A percentile compares a stretch with the other conserved stretches of the same genome.
Conservation (phyloP, 2,113 vertebrate genomes). For the Zootoca vivipara region DNA sequence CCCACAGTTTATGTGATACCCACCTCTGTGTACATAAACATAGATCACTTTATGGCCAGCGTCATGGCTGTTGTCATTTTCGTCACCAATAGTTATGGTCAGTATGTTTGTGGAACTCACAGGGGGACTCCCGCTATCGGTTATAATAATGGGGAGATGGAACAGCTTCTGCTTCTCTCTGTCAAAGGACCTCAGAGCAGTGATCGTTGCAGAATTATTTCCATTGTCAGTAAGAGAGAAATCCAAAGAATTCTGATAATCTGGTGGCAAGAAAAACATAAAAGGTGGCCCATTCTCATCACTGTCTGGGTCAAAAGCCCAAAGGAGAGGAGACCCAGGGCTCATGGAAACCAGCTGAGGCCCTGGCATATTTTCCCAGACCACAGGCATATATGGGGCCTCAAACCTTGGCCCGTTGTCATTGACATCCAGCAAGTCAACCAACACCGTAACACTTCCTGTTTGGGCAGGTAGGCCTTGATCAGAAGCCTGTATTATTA, state of each 20-base stretch:
- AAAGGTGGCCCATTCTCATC: slow-evolving; percentile 86
- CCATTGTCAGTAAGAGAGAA: slow-evolving; percentile 88
- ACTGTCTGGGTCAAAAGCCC: slow-evolving; percentile 80
- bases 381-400: slow-evolving; percentile 78
- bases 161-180: slow-evolving; percentile 87
- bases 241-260: slow-evolving; percentile 79
- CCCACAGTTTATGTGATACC: slow-evolving; percentile 20
- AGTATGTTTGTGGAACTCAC: slow-evolving; percentile 85
- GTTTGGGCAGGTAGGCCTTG: slow-evolving; percentile 78
- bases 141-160: slow-evolving; percentile 83
- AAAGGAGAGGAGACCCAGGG: slow-evolving; percentile 81
- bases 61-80: slow-evolving; percentile 86
- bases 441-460: slow-evolving; percentile 80
- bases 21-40: slow-evolving; percentile 84
- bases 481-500: slow-evolving; percentile 84
- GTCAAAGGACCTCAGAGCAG: slow-evolving; percentile 85
- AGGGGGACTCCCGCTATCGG: slow-evolving; percentile 83
- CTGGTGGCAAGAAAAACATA: slow-evolving; percentile 75
- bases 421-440: slow-evolving; percentile 86
- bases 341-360: slow-evolving; percentile 83
- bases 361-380: slow-evolving; percentile 83
- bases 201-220: slow-evolving; percentile 85
- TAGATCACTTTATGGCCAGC: slow-evolving; percentile 84
- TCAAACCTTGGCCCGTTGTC: slow-evolving; percentile 90
- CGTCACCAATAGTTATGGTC: slow-evolving; percentile 86